Evolutionary conservation across 2,888 invertebrate genomes (phyloP), one percentile per base, ranked within the genome.

Genomic region (Sesamia inferens): DNA sequence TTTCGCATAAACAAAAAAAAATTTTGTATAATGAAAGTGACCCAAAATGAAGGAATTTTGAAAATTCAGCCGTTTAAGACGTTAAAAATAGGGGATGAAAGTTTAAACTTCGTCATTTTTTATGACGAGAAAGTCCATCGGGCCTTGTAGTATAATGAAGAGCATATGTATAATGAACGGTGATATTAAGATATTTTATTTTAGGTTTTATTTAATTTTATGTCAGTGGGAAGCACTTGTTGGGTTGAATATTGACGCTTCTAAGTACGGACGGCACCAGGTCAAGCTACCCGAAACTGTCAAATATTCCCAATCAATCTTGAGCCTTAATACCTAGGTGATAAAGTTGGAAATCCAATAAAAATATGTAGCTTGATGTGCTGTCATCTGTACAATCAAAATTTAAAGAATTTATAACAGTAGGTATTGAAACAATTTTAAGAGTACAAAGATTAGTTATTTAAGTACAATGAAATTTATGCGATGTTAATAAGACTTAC

Each of bases 381-480:
- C n/a, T n/a, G n/a, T n/a, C n/a, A n/a, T n/a, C n/a, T n/a, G n/a
- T n/a, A 48, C 42, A 24, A 24, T 16, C 16, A 42, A 59, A 14
- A 69, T 71, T 39, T 47, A 22, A 19, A 47, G 5, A 24, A 14
- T 7, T 8, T 39, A 47, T 39, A 19, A 55, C 39, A 39, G 39
- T 39, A 67, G 16, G 13, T 13, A 48, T 5, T 51, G 14, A 59
- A 44, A 42, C 6, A 42, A 10, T 0, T 44, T 10, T 13, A 6
- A 22, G 39, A 47, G n/a, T 24, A 3, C 7, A 44, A 67, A 67
- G 8, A 54, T 47, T 31, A 16, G 51, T 69, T 69, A 76, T 31
- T 51, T 19, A 69, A 5, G 19, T 51, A 51, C 19, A 55, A 3
- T 24, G 2, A 10, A 24, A 5, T 51, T 6, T 10, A 0, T 22